A percentile compares a stretch with the other conserved stretches of the same genome.
These are phyloP conservation scores for Brachyptera risi DNA, from an alignment of 2,888 invertebrate species.

Conservation along the genomic window DNA sequence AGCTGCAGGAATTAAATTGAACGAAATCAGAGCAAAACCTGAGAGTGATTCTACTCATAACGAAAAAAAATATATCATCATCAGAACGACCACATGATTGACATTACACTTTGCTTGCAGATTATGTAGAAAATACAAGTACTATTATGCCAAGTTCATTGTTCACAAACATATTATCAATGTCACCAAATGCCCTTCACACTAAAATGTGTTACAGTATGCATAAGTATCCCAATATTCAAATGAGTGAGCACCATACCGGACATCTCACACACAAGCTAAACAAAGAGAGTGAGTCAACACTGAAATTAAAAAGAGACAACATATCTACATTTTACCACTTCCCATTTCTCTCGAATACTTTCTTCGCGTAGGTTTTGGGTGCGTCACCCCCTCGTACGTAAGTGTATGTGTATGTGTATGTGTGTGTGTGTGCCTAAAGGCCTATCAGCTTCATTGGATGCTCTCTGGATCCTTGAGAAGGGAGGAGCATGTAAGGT, in stretches of 20 bases:
- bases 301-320: not conserved
- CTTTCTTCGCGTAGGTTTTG: conserved; percentile 15
- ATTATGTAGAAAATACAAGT: no score
- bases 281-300: conserved; percentile 10
- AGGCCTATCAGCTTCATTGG: not conserved
- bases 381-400: not conserved
- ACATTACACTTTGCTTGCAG: no score
- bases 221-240: not conserved
- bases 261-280: not conserved
- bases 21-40: no score
- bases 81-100: no score
- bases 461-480: not conserved
- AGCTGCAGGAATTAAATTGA: no score
- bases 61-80: no score
- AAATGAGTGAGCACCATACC: not conserved
- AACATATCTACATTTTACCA: not conserved
- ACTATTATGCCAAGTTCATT: no score
- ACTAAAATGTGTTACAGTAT: not conserved
- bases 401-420: not conserved
- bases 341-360: conserved; percentile 16
- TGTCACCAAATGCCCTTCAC: not conserved
- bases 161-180: not conserved
- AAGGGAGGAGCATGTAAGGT: conserved; percentile 8
- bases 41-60: no score
- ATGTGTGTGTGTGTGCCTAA: no score